Evolutionary conservation across 1,140 invertebrate species (phyloP).

Genomic region (Vanessa tameamea): DNA sequence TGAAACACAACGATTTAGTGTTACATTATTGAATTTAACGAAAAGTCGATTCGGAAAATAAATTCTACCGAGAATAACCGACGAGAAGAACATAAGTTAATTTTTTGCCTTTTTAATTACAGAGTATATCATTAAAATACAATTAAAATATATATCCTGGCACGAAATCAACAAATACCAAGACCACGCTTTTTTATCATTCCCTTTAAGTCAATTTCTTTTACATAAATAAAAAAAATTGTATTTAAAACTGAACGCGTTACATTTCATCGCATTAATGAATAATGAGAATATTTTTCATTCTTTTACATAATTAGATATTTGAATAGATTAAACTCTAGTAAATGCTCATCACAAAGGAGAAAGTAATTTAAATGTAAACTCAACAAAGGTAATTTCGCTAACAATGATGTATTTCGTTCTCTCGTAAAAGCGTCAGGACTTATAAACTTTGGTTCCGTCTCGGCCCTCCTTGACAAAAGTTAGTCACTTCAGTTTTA

Average conservation of each 20-base stretch:
- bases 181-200: too few relatives aligned
- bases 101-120: too few relatives aligned
- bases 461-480: slow-evolving; percentile 30
- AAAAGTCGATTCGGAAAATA: too few relatives aligned
- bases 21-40: too few relatives aligned
- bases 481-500: slow-evolving; percentile 31
- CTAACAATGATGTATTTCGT: slow-evolving; percentile 42
- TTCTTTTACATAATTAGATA: slow-evolving; percentile 22
- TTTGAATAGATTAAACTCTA: slow-evolving; percentile 35
- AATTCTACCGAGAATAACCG: too few relatives aligned
- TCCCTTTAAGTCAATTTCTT: too few relatives aligned
- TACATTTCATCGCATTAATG: not conserved
- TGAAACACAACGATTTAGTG: too few relatives aligned
- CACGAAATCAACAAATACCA: too few relatives aligned
- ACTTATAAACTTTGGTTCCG: slow-evolving; percentile 38
- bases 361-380: slow-evolving; percentile 39
- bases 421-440: slow-evolving; percentile 38
- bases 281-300: slow-evolving; percentile 1
- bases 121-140: too few relatives aligned
- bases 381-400: slow-evolving; percentile 38
- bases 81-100: too few relatives aligned
- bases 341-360: slow-evolving; percentile 33
- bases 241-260: not conserved
- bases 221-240: too few relatives aligned
- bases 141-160: too few relatives aligned